A percentile compares a stretch with the other conserved stretches of the same genome.
Evolutionary conservation across 2,797 vertebrate species (phyloP).

Genomic region (Dendrocincla tyrannina): DNA sequence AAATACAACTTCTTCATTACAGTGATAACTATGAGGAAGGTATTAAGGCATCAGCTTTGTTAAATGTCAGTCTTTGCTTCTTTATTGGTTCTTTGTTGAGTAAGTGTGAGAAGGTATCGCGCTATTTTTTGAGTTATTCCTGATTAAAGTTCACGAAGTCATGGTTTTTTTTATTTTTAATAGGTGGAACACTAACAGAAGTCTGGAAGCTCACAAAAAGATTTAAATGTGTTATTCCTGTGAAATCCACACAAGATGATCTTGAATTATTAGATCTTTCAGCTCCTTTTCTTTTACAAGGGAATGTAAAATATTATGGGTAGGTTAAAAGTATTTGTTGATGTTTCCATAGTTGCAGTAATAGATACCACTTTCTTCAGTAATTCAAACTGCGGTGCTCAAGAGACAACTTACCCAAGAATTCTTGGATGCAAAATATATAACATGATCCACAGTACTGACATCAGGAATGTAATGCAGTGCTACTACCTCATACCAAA

Average conservation of each 20-base stretch:
- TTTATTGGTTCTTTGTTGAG: background rate
- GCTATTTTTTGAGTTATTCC: background rate
- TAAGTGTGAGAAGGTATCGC: background rate
- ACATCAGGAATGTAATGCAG: background rate
- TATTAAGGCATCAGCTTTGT: background rate
- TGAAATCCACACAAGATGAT: slow-evolving; percentile 75
- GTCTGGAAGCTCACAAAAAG: slow-evolving; percentile 73
- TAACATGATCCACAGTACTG: background rate
- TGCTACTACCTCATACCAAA: background rate
- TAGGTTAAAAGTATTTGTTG: slow-evolving; percentile 68
- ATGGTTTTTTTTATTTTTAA: background rate
- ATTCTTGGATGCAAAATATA: background rate
- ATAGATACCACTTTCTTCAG: background rate
- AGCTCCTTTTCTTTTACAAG: slow-evolving; percentile 88
- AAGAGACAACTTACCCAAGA: background rate
- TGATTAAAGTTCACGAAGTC: background rate
- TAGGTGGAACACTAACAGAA: slow-evolving; percentile 85
- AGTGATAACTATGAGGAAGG: background rate
- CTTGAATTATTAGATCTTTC: slow-evolving; percentile 84
- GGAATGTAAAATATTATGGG: slow-evolving; percentile 85
- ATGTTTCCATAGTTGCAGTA: background rate
- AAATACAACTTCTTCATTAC: background rate
- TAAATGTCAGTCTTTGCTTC: background rate
- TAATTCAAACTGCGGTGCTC: background rate
- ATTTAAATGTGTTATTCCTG: slow-evolving; percentile 86